Evolutionary conservation across 2,888 invertebrate species (phyloP).

Genomic region (Tigriopus californicus): DNA sequence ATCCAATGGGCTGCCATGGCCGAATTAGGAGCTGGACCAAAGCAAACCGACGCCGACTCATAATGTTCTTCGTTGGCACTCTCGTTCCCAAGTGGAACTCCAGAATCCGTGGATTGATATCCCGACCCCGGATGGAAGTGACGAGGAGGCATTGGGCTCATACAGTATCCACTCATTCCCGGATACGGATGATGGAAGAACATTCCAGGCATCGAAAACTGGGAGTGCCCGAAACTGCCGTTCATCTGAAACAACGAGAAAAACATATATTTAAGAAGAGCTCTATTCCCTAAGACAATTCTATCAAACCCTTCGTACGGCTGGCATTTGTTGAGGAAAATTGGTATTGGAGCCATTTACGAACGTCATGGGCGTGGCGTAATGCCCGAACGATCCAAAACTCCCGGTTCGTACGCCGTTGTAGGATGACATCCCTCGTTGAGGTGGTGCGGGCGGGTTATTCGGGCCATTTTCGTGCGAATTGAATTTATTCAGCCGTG

Average conservation of each 20-base stretch:
- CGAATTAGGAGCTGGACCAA: not conserved
- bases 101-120: not conserved
- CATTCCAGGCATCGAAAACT: not conserved
- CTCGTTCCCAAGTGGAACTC: not conserved
- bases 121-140: not conserved
- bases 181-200: not conserved
- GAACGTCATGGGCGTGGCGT: not conserved
- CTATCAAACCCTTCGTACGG: too few relatives aligned
- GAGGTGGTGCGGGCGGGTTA: not conserved
- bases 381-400: not conserved
- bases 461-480: not conserved
- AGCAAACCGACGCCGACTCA: conserved; percentile 1
- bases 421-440: not conserved
- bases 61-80: not conserved
- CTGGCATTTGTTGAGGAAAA: too few relatives aligned
- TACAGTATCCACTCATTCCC: too few relatives aligned
- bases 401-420: conserved; percentile 1
- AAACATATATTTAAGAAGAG: too few relatives aligned
- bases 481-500: not conserved
- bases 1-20: not conserved
- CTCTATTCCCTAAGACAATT: too few relatives aligned
- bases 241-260: not conserved
- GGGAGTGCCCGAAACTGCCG: not conserved
- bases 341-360: too few relatives aligned
- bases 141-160: too few relatives aligned